Evolutionary conservation across 2,113 vertebrate genomes (phyloP).

Genomic region (Poecile atricapillus): DNA sequence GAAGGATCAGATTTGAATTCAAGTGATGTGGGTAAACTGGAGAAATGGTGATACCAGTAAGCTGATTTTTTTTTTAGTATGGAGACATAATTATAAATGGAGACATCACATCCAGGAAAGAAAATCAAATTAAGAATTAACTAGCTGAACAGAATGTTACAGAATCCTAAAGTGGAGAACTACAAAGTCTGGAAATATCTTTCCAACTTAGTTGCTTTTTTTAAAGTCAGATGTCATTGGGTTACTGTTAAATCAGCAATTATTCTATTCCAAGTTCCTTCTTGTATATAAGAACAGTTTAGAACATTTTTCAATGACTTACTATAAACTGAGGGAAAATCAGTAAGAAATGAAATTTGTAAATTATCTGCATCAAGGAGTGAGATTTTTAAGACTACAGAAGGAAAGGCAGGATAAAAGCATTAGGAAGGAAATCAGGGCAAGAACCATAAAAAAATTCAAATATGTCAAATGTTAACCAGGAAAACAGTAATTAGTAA

Average conservation of each 20-base stretch:
- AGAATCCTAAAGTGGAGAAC: neutral
- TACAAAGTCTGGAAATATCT: neutral
- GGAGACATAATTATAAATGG: no score
- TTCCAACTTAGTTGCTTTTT: neutral
- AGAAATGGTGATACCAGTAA: neutral
- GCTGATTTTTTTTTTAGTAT: neutral
- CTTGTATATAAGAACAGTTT: neutral
- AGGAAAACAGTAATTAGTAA: neutral
- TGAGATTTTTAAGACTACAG: neutral
- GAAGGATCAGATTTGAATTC: neutral
- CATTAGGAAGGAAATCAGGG: neutral
- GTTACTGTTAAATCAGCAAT: neutral
- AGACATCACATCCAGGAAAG: neutral
- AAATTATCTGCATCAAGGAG: neutral
- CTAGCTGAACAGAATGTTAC: neutral
- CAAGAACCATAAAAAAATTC: neutral
- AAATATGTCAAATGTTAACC: neutral
- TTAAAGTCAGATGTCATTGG: neutral
- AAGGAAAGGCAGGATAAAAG: neutral
- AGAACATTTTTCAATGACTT: neutral
- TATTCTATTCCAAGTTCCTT: neutral
- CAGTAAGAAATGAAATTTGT: neutral
- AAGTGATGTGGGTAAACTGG: neutral
- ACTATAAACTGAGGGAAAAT: neutral
- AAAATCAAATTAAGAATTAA: neutral